These are phyloP conservation scores for Vespertilio murinus DNA, from an alignment of 2,797 vertebrate species.

Conservation along the genomic window DNA sequence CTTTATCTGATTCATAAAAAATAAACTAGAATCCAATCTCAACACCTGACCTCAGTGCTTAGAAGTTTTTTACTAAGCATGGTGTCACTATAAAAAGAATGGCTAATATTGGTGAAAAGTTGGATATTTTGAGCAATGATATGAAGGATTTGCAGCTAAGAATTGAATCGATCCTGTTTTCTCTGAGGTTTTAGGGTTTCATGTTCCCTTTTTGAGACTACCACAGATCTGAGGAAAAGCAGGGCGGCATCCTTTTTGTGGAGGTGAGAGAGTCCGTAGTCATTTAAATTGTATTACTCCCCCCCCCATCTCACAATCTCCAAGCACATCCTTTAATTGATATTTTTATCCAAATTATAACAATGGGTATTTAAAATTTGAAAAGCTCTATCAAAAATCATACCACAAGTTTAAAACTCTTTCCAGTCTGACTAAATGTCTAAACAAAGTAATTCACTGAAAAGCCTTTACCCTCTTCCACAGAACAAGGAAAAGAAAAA, in stretches of 20 bases:
- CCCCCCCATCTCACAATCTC: constrained; percentile 40
- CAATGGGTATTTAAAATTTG: constrained; percentile 63
- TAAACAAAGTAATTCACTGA: constrained; percentile 62
- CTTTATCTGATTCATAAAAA: constrained; percentile 97
- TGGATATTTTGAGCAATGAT: constrained; percentile 86
- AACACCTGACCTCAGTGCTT: constrained; percentile 93
- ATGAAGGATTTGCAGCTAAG: constrained; percentile 84
- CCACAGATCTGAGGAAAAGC: constrained; percentile 77
- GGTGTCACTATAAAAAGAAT: constrained; percentile 91
- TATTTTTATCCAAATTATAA: constrained; percentile 49
- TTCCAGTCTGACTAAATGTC: constrained; percentile 60
- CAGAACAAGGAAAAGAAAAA: constrained; percentile 63
- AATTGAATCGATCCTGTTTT: constrained; percentile 84
- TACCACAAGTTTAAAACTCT: constrained; percentile 61
- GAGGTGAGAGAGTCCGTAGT: constrained; percentile 70
- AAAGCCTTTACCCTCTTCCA: constrained; percentile 68
- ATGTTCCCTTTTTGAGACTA: constrained; percentile 77
- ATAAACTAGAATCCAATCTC: constrained; percentile 95
- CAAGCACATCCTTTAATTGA: constrained; percentile 56
- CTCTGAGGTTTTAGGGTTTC: constrained; percentile 82
- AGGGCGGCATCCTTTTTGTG: constrained; percentile 59
- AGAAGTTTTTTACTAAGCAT: constrained; percentile 90
- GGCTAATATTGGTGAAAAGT: constrained; percentile 88
- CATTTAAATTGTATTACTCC: constrained; percentile 76
- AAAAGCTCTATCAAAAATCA: constrained; percentile 54